These are phyloP conservation scores for Hypothenemus hampei DNA, from an alignment of 1,140 invertebrate species.

Conservation along the genomic window DNA sequence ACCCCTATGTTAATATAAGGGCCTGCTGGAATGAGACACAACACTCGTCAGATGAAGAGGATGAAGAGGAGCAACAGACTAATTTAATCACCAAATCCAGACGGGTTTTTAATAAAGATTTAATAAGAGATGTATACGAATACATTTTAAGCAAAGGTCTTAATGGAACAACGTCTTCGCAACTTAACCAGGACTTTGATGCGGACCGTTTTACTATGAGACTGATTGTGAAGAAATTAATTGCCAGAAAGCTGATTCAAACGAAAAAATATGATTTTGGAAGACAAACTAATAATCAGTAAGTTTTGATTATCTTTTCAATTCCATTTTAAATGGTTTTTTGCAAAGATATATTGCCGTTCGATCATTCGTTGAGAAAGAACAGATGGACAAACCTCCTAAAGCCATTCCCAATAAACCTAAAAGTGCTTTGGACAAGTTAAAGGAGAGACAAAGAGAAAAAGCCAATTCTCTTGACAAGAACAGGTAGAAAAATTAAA, in stretches of 20 bases:
- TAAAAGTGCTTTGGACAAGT: constrained; percentile 6
- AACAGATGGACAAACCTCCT: neutral
- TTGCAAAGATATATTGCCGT: constrained; percentile 24
- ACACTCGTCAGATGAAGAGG: constrained; percentile 28
- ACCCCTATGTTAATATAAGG: constrained; percentile 49
- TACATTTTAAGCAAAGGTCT: constrained; percentile 25
- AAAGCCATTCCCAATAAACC: neutral
- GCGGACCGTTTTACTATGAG: constrained; percentile 29
- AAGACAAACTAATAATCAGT: constrained; percentile 13
- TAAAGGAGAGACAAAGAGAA: constrained; percentile 8
- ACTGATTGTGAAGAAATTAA: constrained; percentile 27
- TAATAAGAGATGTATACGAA: constrained; percentile 28
- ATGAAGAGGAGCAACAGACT: constrained; percentile 1
- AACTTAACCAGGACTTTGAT: constrained; percentile 23
- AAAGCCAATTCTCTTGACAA: constrained; percentile 4
- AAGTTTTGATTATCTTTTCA: constrained; percentile 1
- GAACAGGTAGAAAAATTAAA: neutral
- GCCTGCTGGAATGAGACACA: constrained; percentile 29
- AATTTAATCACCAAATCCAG: neutral
- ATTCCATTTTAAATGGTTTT: neutral
- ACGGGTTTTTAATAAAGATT: constrained; percentile 27
- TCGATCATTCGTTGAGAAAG: neutral
- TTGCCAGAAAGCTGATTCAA: constrained; percentile 28
- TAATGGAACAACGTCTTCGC: constrained; percentile 20
- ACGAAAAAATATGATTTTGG: constrained; percentile 32